Evolutionary conservation across 2,888 invertebrate species (phyloP), one percentile per base, ranked within the genome.

Genomic region (Drosophila koepferae): DNA sequence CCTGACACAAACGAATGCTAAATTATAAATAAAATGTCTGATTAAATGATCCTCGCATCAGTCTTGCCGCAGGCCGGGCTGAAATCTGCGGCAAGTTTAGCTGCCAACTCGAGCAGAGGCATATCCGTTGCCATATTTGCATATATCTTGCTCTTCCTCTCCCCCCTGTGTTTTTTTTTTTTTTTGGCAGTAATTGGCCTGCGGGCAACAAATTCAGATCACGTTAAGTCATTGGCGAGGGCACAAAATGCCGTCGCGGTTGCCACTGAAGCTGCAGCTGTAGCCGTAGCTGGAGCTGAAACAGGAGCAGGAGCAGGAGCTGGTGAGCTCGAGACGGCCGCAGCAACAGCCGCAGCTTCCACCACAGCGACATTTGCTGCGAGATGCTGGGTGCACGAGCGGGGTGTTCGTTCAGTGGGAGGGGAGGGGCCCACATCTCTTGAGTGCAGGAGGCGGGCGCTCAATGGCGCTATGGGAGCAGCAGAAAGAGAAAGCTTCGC

Each of bases 141-240:
- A 77, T 78, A 76, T 44, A 36, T 58, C 34, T 58, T 9, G 31
- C 10, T 58, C 34, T 14, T 12, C 28, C 23, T 40, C 23, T 38
- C 23, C 23, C 38, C 20, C 14, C 10, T n/a, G n/a, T n/a, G n/a
- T 10, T n/a, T 40, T 9, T 8, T 23, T 10, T 40, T 55, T 74
- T 72, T 80, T 80, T 73, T 79, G 80, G 81, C 89, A 85, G 83
- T 90, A 87, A 89, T 89, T 89, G 90, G 85, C 76, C 72, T 75
- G 83, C 80, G 77, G 80, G 82, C 83, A 90, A 89, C 90, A 88
- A 90, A 89, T 89, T 90, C 90, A 85, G 90, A 90, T 86, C 90
- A 89, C 90, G 85, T 85, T 81, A 86, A 90, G 76, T 82, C 80
- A 81, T 82, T 86, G 86, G 75, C 73, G 78, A 74, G 76, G 74